These are phyloP conservation scores for Netelia melanura DNA, from an alignment of 2,888 invertebrate genomes.

Conservation along the genomic window DNA sequence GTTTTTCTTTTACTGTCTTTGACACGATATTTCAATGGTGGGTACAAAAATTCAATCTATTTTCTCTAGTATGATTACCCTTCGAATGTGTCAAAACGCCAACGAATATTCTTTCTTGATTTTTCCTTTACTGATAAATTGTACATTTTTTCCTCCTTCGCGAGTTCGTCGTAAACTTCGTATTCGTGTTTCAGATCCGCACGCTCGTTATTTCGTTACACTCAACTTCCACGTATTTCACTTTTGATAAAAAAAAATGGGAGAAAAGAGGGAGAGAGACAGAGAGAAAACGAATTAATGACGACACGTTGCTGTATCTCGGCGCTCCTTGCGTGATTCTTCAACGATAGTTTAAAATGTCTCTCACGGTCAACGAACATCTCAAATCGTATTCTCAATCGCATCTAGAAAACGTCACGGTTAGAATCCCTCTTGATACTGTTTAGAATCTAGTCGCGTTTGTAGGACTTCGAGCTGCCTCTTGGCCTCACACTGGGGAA, in stretches of 20 bases:
- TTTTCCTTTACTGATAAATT: slow-evolving; percentile 54
- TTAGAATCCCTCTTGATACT: slow-evolving; percentile 96
- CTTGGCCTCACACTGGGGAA: slow-evolving; percentile 98
- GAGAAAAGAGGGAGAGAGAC: slow-evolving; percentile 44
- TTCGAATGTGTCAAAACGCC: slow-evolving; percentile 73
- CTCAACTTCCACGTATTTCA: slow-evolving; percentile 41
- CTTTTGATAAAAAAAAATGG: slow-evolving; percentile 38
- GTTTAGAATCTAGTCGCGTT: slow-evolving; percentile 93
- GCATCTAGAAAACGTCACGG: slow-evolving; percentile 75
- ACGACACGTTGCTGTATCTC: slow-evolving; percentile 8
- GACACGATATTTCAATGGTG: slow-evolving; percentile 73
- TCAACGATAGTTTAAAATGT: slow-evolving; percentile 15
- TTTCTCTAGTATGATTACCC: slow-evolving; percentile 72
- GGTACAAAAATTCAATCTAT: slow-evolving; percentile 80
- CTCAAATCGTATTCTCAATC: slow-evolving; percentile 73
- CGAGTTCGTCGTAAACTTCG: slow-evolving; percentile 25
- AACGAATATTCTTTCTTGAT: slow-evolving; percentile 66
- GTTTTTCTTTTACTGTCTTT: slow-evolving; percentile 45
- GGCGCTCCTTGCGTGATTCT: slow-evolving; percentile 15
- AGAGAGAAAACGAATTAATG: background rate
- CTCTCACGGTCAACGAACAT: slow-evolving; percentile 35
- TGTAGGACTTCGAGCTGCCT: slow-evolving; percentile 96
- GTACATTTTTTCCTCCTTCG: slow-evolving; percentile 58
- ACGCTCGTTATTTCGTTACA: slow-evolving; percentile 18
- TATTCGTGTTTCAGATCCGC: slow-evolving; percentile 26